Base-by-base conservation (phyloP, 2,797 vertebrate genomes). In the Lutjanus campechanus region DNA sequence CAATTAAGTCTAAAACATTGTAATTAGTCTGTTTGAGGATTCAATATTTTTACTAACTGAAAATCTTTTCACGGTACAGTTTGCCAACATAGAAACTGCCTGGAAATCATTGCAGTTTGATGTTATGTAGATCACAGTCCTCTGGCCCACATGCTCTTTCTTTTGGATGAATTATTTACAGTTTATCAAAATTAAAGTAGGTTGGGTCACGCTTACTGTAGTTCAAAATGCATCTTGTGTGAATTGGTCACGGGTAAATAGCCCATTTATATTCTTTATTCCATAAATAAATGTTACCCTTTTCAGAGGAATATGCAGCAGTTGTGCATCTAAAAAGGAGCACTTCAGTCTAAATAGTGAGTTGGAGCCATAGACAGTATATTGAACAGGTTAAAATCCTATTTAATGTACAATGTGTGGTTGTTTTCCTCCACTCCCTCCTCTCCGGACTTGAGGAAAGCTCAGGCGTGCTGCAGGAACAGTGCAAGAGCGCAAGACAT, bases 161-260 rank as follows among this genome's bases (percentile, higher is more conserved):
- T 73, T 61, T 8, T 76, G 46, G 55, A 79, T 83, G 63, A 94
- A 94, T 94, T 90, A 93, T 94, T 93, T 81, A 92, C 82, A 49
- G 70, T 86, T 91, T 83, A 85, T 92, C 77, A 58, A 69, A 85
- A 77, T 81, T 73, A 73, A 90, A 90, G 84, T 71, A 59, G 76
- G 65, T 74, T 83, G 69, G 53, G 68, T 55, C 53, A 54, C 19
- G 12, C 55, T 73, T 69, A 58, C 58, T 61, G 36, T 60, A 3
- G 46, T 69, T 22, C n/a, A 22, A 83, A 79, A 84, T 60, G 29
- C 25, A 69, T 69, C 43, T 51, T 68, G 29, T 73, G 20, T 50
- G 44, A 70, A 61, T 51, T 64, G 53, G 36, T 56, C 59, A 46
- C 25, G 73, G n/a, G 5, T 16, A 19, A 40, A 66, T 8, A 5